These are phyloP conservation scores for Dexiosoma caninum DNA, from an alignment of 2,888 invertebrate species.

Conservation along the genomic window DNA sequence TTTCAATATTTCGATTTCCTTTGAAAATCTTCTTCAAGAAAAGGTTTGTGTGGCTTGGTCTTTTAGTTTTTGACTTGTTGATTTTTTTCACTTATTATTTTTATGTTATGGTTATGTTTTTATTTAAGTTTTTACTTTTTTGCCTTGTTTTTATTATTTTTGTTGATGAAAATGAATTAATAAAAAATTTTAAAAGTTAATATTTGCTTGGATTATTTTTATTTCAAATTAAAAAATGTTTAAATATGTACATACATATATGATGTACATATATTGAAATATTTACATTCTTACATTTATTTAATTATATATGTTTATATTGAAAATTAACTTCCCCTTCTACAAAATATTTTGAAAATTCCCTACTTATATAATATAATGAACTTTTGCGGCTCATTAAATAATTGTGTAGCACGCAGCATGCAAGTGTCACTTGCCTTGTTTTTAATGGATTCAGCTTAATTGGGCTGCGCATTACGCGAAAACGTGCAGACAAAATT, in stretches of 20 bases:
- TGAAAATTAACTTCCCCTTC: too few species aligned
- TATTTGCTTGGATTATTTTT: background rate
- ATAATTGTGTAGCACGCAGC: too few species aligned
- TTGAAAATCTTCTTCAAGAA: background rate
- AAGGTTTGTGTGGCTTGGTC: slow-evolving; percentile 1
- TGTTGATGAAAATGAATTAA: background rate
- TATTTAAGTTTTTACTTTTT: background rate
- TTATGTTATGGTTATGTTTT: background rate
- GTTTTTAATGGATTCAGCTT: too few species aligned
- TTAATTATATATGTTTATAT: too few species aligned
- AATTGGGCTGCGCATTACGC: too few species aligned
- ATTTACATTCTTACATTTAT: background rate
- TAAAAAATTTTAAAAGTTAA: background rate
- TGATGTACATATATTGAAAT: background rate
- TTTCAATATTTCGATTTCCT: background rate
- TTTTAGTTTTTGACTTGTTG: slow-evolving; percentile 5
- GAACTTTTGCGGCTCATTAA: too few species aligned
- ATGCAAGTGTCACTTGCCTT: too few species aligned
- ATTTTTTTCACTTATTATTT: background rate
- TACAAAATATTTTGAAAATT: too few species aligned
- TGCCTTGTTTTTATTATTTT: background rate
- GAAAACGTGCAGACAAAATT: too few species aligned
- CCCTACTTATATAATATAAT: too few species aligned
- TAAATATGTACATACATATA: background rate
- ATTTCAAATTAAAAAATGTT: background rate